A percentile compares a stretch with the other conserved stretches of the same genome.
Conservation (phyloP, 1,140 invertebrate species). For the Bombus affinis region DNA sequence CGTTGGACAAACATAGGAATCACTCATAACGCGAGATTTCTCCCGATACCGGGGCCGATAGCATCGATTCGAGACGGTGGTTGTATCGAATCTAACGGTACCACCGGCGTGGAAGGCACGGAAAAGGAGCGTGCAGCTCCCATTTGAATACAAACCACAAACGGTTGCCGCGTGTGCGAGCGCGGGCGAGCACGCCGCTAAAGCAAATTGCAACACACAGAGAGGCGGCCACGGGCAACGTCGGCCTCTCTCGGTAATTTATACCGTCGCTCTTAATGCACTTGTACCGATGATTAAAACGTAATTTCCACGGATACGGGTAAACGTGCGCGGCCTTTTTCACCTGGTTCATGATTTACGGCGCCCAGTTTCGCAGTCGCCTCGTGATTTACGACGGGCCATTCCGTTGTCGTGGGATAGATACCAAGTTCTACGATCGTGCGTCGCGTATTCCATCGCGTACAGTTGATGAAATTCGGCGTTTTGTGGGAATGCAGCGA, state of each 20-base stretch:
- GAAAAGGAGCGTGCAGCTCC: conserved; percentile 40
- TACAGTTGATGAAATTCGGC: neutral
- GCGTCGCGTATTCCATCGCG: neutral
- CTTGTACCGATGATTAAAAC: conserved; percentile 61
- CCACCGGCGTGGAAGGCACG: neutral
- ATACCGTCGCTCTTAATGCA: conserved; percentile 57
- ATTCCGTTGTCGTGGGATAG: too few relatives aligned
- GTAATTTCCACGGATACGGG: conserved; percentile 60
- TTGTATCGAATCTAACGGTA: conserved; percentile 40
- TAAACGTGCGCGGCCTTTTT: conserved; percentile 48
- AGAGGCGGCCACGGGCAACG: neutral
- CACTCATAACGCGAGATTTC: conserved; percentile 38
- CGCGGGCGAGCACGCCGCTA: neutral
- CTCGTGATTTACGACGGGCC: conserved; percentile 19
- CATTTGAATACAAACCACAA: conserved; percentile 61
- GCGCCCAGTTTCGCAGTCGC: neutral
- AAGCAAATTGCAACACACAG: conserved; percentile 62
- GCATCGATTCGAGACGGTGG: conserved; percentile 14
- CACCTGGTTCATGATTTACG: conserved; percentile 43
- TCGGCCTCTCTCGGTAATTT: conserved; percentile 50
- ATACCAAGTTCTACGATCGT: too few relatives aligned
- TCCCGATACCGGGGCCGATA: neutral
- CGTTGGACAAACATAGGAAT: conserved; percentile 21
- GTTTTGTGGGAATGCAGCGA: neutral
- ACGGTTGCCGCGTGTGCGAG: conserved; percentile 35